Base-by-base conservation (phyloP, 2,888 invertebrate genomes). In the Monopis laevigella region DNA sequence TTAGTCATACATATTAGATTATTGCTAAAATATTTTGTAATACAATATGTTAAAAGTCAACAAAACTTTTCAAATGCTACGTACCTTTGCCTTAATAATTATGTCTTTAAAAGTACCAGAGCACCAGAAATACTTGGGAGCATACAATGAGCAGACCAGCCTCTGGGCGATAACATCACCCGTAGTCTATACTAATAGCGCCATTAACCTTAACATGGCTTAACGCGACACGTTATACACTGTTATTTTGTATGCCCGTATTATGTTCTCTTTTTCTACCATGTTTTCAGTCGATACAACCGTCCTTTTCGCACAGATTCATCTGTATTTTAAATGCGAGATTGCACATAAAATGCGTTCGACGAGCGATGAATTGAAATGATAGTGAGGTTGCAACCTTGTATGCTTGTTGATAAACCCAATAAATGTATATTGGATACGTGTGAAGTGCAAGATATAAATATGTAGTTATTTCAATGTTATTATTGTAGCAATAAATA, bases 171-270 rank as follows among this genome's bases (percentile, higher is more conserved):
- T 71, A 71, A 59, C 62, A 71, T 72, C 71, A 59, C 59, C 54
- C 52, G 58, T 56, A 52, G n/a, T 53, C 62, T 59, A 59, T 65
- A 72, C 75, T 73, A 75, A 75, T 73, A 70, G 65, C 71, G 59
- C 66, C 59, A 71, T 74, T 73, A 72, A 71, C 70, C 71, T 66
- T 68, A 68, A 70, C 70, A 70, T 66, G 55, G 56, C 58, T 58
- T 58, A 63, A 59, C 55, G 62, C 63, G 64, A 62, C 67, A 62
- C 63, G 62, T 64, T 61, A 46, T 42, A 38, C 29, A 6, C 11
- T 27, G 27, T 3, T 6, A 27, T n/a, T 2, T n/a, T 27, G 27
- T 10, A 10, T n/a, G 27, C 27, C 11, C 11, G 27, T 27, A 27
- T 27, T 24, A 24, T 24, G 5, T 27, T 27, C 39, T 39, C 32